A percentile compares a stretch with the other conserved stretches of the same genome.
Conservation (phyloP, 1,140 invertebrate species). For the Pogonomyrmex californicus region DNA sequence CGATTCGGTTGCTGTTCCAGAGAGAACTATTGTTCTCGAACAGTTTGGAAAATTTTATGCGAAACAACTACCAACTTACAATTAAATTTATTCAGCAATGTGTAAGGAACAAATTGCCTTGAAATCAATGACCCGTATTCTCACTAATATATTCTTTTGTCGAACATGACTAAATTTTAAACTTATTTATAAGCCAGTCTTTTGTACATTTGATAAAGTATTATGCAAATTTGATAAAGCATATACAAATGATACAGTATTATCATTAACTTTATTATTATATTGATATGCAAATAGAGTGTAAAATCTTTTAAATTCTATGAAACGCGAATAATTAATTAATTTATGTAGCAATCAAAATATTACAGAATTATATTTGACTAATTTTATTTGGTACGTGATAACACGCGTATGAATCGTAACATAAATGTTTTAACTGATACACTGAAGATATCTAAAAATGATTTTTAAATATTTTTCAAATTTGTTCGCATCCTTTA, state of each 20-base stretch:
- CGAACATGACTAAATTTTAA: background rate
- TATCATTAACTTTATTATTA: background rate
- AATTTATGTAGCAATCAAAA: background rate
- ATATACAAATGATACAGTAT: no score
- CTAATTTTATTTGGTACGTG: background rate
- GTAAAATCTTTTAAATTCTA: background rate
- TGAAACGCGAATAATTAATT: no score
- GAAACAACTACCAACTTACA: background rate
- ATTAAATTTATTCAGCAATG: background rate
- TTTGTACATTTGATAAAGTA: no score
- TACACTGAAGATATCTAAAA: background rate
- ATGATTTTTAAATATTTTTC: background rate
- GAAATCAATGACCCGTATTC: background rate
- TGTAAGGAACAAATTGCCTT: background rate
- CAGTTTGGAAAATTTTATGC: background rate
- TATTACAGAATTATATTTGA: background rate
- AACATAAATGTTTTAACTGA: background rate
- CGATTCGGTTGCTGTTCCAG: constrained; percentile 26
- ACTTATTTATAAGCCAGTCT: no score
- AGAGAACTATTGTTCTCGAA: constrained; percentile 20
- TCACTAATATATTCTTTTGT: background rate
- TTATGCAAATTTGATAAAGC: no score
- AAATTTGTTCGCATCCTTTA: background rate
- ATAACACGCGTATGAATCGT: background rate
- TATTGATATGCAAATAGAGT: background rate